Base-by-base conservation (phyloP, 1,140 invertebrate species). In the Drosophila fuyamai region DNA sequence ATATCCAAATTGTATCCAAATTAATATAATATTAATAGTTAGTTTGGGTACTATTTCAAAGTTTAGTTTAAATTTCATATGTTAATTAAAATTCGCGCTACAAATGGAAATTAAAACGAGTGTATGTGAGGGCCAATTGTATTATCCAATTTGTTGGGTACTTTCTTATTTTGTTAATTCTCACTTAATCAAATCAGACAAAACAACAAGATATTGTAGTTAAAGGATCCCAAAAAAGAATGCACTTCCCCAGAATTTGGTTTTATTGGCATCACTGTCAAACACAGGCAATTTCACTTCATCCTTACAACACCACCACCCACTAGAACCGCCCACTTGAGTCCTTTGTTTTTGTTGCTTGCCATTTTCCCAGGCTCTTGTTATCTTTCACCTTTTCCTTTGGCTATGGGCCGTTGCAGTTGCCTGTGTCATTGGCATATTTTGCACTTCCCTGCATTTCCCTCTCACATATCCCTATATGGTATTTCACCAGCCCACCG, bases 351-450 rank as follows among this genome's bases (percentile, higher is more conserved):
- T 63, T 55, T 63, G 60, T 63, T 55, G 51, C 38, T 44, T 63
- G 40, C 46, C 57, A 48, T 59, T 59, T 59, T 48, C 32, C 12
- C 38, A 62, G 40, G 50, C 60, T 44, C 60, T 68, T 50, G 57
- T 59, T 66, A 66, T 66, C 63, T 58, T 66, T 57, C 63, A 58
- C 48, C 36, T 53, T 54, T 58, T 23, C 16, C 40, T 44, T 58
- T 41, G 35, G 23, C 44, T 29, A 35, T 47, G 48, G 18, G 16
- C 18, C 43, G 32, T 16, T 38, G 23, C 58, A n/a, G 27, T 5
- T 51, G 40, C 44, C 62, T 50, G 60, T 78, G 67, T 75, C 74
- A 78, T 81, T 81, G 73, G 76, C 80, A 83, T 83, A 80, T 80
- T 84, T 84, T 79, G 60, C 59, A 79, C 72, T 61, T 63, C 60